These are phyloP conservation scores for Epizoanthus stellaris DNA, from an alignment of 92 coral and sea anemone genomes.

Conservation along the genomic window DNA sequence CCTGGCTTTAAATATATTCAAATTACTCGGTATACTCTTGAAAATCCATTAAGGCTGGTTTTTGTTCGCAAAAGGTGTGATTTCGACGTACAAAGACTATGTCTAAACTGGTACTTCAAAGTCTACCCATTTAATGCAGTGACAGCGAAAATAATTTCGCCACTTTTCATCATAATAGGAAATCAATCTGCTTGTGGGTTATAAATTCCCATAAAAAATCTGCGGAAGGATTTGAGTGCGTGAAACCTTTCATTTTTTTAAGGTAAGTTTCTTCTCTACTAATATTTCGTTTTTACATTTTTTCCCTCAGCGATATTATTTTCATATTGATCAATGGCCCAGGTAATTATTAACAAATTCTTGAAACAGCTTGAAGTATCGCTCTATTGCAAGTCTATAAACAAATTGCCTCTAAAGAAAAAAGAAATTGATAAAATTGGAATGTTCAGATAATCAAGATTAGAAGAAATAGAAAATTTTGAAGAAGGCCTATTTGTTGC, in stretches of 20 bases:
- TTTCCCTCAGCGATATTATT: too few relatives aligned
- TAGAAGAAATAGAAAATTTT: too few relatives aligned
- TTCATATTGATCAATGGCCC: too few relatives aligned
- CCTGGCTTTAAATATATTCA: conserved; percentile 12
- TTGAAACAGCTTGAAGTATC: too few relatives aligned
- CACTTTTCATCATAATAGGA: background rate
- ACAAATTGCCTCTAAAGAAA: too few relatives aligned
- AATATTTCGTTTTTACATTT: background rate
- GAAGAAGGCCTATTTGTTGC: too few relatives aligned
- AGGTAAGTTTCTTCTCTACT: background rate
- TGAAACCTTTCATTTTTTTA: background rate
- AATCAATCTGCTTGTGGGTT: background rate
- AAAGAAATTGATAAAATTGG: too few relatives aligned
- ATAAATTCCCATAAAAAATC: background rate
- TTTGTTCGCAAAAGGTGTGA: background rate
- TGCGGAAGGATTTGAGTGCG: background rate
- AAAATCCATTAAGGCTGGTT: background rate
- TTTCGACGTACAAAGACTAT: background rate
- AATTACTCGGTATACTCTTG: background rate
- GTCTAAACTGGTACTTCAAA: background rate
- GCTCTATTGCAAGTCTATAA: too few relatives aligned
- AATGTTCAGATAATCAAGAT: too few relatives aligned
- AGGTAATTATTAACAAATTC: too few relatives aligned
- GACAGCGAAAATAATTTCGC: background rate
- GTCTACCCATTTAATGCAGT: background rate